Percentiles rank a stretch among this genome's conserved stretches.
These are phyloP conservation scores for Gasterosteus aculeatus DNA, from an alignment of 2,113 vertebrate species.

Conservation along the genomic window DNA sequence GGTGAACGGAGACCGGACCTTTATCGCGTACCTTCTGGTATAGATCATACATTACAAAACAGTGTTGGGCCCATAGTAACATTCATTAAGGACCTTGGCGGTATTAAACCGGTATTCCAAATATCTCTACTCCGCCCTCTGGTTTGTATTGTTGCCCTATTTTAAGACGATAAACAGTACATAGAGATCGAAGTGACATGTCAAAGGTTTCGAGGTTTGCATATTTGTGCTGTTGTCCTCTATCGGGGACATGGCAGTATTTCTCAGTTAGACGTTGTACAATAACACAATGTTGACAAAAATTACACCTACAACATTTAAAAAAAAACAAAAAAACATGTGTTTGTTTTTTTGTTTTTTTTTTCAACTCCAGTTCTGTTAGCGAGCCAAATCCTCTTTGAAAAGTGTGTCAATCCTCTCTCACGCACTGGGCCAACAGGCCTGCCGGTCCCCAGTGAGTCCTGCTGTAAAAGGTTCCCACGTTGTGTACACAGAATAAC, in stretches of 20 bases:
- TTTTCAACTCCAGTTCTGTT: slow-evolving; percentile 15
- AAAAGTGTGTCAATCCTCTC: slow-evolving; percentile 44
- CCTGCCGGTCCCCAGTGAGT: neutral
- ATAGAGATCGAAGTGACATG: slow-evolving; percentile 16
- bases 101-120: slow-evolving; percentile 40
- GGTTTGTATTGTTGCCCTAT: slow-evolving; percentile 1
- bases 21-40: neutral
- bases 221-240: slow-evolving; percentile 55
- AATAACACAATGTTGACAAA: slow-evolving; percentile 24
- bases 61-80: slow-evolving; percentile 28
- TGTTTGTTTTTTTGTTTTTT: neutral
- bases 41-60: slow-evolving; percentile 10
- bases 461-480: slow-evolving; percentile 13
- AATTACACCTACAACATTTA: slow-evolving; percentile 31
- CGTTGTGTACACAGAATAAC: slow-evolving; percentile 1
- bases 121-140: slow-evolving; percentile 18
- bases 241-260: slow-evolving; percentile 44
- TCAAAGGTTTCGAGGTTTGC: slow-evolving; percentile 41
- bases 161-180: slow-evolving; percentile 10
- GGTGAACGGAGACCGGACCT: neutral
- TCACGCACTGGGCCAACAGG: slow-evolving; percentile 2
- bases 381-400: slow-evolving; percentile 17
- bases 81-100: slow-evolving; percentile 55
- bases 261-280: slow-evolving; percentile 3
- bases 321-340: neutral